phyloP scores from a whole-genome alignment of 30 jellyfish, hydroid and myxozoan genomes.

The Mastigias papua region DNA sequence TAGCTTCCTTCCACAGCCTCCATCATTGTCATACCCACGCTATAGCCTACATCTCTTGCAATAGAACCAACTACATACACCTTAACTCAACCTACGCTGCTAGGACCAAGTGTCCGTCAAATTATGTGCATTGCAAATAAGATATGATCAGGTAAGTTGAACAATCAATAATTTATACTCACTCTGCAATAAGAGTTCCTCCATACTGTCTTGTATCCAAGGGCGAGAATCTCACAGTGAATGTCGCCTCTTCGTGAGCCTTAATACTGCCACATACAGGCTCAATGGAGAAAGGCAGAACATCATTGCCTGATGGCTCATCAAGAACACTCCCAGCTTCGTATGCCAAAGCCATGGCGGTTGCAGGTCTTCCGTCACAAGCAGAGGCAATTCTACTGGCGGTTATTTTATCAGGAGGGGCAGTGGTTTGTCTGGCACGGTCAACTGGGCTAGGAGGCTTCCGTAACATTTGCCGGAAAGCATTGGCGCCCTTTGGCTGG shows the following conservation, averaged over 20 bases:
- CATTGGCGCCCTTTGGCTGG: constrained; percentile 22
- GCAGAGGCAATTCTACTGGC: constrained; percentile 74
- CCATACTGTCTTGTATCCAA: constrained; percentile 75
- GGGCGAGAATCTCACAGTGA: constrained; percentile 94
- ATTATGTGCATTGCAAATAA: too few species aligned
- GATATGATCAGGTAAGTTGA: too few species aligned
- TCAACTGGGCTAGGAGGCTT: constrained; percentile 28
- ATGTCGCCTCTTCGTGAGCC: constrained; percentile 83
- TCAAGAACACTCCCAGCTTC: constrained; percentile 85
- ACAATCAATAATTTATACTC: constrained; percentile 34
- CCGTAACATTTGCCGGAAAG: constrained; percentile 37
- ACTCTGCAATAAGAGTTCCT: constrained; percentile 83
- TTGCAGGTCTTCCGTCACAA: constrained; percentile 91
- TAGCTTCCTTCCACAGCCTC: too few species aligned
- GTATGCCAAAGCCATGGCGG: constrained; percentile 85
- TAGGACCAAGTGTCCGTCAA: too few species aligned
- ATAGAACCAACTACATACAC: too few species aligned
- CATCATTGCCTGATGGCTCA: constrained; percentile 53
- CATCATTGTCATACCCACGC: too few species aligned
- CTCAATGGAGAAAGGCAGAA: constrained; percentile 84
- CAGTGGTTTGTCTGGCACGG: neutral
- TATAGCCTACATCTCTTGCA: too few species aligned
- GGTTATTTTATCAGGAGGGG: constrained; percentile 31
- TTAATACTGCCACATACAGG: constrained; percentile 74
- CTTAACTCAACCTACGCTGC: too few species aligned